Percentiles rank a stretch among this genome's conserved stretches.
These are phyloP conservation scores for Nanorana parkeri DNA, from an alignment of 2,113 vertebrate species.

Conservation along the genomic window DNA sequence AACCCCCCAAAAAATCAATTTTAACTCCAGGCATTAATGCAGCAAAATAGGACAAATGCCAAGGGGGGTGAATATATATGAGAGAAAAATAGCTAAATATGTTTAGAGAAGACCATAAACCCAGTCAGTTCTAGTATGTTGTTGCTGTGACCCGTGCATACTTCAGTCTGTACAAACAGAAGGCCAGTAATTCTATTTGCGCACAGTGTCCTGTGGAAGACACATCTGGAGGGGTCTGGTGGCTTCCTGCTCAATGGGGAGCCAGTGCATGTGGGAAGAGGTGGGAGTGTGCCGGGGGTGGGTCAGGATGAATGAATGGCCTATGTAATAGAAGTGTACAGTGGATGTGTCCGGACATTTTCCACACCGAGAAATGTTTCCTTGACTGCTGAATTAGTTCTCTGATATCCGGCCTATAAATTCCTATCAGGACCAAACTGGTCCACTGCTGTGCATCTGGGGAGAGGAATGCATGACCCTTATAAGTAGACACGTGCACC, in stretches of 20 bases:
- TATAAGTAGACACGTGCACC: too few relatives aligned
- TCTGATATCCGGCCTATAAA: too few relatives aligned
- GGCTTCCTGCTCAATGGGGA: neutral
- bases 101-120: too few relatives aligned
- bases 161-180: neutral
- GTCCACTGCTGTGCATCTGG: too few relatives aligned
- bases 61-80: too few relatives aligned
- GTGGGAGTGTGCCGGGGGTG: conserved; percentile 39
- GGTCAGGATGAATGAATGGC: conserved; percentile 33
- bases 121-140: too few relatives aligned
- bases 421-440: too few relatives aligned
- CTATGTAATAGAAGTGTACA: conserved; percentile 18
- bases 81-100: too few relatives aligned
- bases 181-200: neutral
- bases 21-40: too few relatives aligned
- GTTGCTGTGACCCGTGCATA: neutral
- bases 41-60: too few relatives aligned
- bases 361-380: neutral
- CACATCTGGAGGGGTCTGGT: neutral
- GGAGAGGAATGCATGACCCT: too few relatives aligned
- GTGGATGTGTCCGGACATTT: conserved; percentile 3
- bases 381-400: neutral
- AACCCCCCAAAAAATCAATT: too few relatives aligned
- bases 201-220: neutral
- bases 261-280: conserved; percentile 1